Evolutionary conservation across 2,113 vertebrate genomes (phyloP).

Genomic region (Oryzias curvinotus): DNA sequence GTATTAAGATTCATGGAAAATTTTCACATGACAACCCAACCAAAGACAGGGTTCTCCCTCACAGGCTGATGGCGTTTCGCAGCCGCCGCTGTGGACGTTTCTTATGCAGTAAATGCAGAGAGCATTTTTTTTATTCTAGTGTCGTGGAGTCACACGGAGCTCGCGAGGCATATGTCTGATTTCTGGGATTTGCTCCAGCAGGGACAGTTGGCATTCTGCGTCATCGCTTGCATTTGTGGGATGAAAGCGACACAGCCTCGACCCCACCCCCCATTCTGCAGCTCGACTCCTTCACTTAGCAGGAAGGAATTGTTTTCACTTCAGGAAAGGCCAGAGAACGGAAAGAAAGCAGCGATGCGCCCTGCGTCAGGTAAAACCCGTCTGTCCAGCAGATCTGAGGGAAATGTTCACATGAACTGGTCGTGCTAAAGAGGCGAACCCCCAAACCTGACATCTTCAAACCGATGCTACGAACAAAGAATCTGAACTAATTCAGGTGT

Average conservation of each 20-base stretch:
- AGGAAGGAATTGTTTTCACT: constrained; percentile 21
- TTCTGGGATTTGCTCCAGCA: constrained; percentile 74
- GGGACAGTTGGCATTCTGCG: constrained; percentile 72
- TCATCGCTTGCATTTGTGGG: constrained; percentile 68
- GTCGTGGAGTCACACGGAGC: constrained; percentile 54
- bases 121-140: constrained; percentile 57
- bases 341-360: constrained; percentile 19
- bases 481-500: constrained; percentile 37
- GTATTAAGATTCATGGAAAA: constrained; percentile 5
- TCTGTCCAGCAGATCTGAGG: constrained; percentile 40
- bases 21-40: constrained; percentile 16
- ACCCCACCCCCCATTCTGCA: constrained; percentile 4
- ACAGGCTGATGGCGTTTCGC: constrained; percentile 38
- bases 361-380: constrained; percentile 60
- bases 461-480: constrained; percentile 11
- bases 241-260: constrained; percentile 29
- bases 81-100: constrained; percentile 15
- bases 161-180: constrained; percentile 54
- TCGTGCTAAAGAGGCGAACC: constrained; percentile 5
- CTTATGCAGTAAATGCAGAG: constrained; percentile 16
- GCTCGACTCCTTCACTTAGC: constrained; percentile 11
- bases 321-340: constrained; percentile 29
- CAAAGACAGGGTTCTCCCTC: constrained; percentile 20
- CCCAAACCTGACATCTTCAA: constrained; percentile 16
- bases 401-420: constrained; percentile 54